These are phyloP conservation scores for Oxystoma pomonae DNA, from an alignment of 2,888 invertebrate genomes.

Conservation along the genomic window DNA sequence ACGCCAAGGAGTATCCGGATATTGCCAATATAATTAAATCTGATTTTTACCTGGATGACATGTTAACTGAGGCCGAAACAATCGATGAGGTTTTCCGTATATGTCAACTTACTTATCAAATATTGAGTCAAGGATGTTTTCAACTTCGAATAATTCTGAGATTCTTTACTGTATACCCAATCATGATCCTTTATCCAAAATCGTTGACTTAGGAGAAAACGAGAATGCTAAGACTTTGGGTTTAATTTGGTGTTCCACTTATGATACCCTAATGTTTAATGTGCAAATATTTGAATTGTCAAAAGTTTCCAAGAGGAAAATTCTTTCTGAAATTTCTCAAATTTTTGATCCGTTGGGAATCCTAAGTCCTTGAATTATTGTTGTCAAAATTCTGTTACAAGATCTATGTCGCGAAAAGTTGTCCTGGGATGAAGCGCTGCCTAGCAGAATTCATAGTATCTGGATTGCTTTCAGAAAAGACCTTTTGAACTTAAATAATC, in stretches of 20 bases:
- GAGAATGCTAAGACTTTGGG: slow-evolving; percentile 15
- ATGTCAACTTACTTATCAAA: slow-evolving; percentile 3
- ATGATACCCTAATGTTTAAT: slow-evolving; percentile 11
- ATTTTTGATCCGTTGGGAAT: slow-evolving; percentile 27
- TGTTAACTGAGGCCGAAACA: slow-evolving; percentile 10
- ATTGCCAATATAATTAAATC: slow-evolving; percentile 12
- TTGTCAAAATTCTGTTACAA: slow-evolving; percentile 23
- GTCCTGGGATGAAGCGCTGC: slow-evolving; percentile 19
- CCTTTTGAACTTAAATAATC: slow-evolving; percentile 4
- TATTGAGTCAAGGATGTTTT: slow-evolving; percentile 13
- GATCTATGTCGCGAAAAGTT: slow-evolving; percentile 21
- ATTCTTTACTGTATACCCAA: slow-evolving; percentile 8
- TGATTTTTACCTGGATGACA: slow-evolving; percentile 11
- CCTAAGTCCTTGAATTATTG: slow-evolving; percentile 19
- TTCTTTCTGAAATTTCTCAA: slow-evolving; percentile 22
- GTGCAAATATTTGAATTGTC: slow-evolving; percentile 4
- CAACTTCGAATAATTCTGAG: slow-evolving; percentile 8
- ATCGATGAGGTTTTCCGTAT: slow-evolving; percentile 11
- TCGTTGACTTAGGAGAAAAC: slow-evolving; percentile 15
- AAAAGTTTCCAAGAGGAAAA: slow-evolving; percentile 12
- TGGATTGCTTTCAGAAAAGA: background rate
- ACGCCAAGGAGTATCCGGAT: slow-evolving; percentile 4
- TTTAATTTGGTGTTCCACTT: slow-evolving; percentile 7
- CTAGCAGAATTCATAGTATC: background rate
- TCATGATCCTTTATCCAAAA: slow-evolving; percentile 7